phyloP scores from a whole-genome alignment of 2,888 invertebrate genomes.

The Tenthredo scrophulariae region DNA sequence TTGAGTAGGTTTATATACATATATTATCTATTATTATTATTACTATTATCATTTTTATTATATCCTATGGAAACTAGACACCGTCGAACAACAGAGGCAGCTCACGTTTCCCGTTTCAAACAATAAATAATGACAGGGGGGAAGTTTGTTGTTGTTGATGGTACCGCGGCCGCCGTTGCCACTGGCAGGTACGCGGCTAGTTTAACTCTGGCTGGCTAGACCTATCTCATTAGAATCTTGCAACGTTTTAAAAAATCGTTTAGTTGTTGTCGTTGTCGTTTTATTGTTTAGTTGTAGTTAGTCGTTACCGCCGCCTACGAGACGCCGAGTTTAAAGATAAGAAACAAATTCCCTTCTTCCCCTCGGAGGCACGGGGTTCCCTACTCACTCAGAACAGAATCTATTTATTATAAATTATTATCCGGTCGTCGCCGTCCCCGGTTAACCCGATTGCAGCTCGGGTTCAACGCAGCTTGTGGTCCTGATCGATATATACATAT shows the following conservation, averaged over 20 bases:
- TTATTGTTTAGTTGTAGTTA: neutral
- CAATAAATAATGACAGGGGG: constrained; percentile 13
- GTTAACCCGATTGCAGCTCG: constrained; percentile 15
- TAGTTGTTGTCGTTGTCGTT: neutral
- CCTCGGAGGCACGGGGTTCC: neutral
- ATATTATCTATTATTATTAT: neutral
- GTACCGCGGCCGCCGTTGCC: constrained; percentile 70
- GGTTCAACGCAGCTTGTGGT: constrained; percentile 21
- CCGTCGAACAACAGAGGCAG: constrained; percentile 19
- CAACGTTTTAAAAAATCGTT: neutral
- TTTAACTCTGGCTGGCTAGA: neutral
- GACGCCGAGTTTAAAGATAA: constrained; percentile 29
- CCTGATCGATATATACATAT: neutral
- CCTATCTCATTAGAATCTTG: neutral
- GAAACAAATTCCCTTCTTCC: neutral
- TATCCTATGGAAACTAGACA: constrained; percentile 30
- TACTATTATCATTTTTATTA: neutral
- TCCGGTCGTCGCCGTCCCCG: constrained; percentile 25
- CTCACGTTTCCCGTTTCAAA: neutral
- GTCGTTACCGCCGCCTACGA: neutral
- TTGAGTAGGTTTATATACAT: neutral
- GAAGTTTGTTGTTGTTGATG: constrained; percentile 56
- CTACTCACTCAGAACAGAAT: neutral
- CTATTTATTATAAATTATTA: neutral
- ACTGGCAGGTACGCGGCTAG: constrained; percentile 63